phyloP scores from a whole-genome alignment of 2,888 invertebrate genomes.

The Netelia inedita region DNA sequence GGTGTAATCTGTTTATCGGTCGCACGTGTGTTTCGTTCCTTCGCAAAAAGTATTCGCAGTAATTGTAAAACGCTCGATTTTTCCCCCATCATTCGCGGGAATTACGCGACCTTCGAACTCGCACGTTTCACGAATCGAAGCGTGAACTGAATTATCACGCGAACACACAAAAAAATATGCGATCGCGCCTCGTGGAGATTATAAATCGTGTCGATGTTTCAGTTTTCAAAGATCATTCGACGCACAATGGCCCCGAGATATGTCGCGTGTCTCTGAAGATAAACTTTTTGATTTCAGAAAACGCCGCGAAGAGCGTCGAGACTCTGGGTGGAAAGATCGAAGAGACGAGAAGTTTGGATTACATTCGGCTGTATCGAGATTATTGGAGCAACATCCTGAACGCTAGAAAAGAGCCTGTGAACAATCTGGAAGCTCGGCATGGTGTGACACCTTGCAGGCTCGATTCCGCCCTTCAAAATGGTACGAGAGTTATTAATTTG shows the following conservation, averaged over 20 bases:
- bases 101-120: constrained; percentile 20
- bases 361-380: constrained; percentile 60
- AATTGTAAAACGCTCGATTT: constrained; percentile 15
- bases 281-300: constrained; percentile 68
- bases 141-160: not conserved
- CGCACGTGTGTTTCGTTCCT: constrained; percentile 36
- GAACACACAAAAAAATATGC: not conserved
- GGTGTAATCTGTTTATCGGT: not conserved
- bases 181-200: too few relatives aligned
- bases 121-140: not conserved
- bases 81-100: constrained; percentile 35
- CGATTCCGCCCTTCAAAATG: constrained; percentile 78
- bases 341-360: constrained; percentile 54
- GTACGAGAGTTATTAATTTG: constrained; percentile 66
- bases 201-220: too few relatives aligned
- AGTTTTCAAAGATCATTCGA: too few relatives aligned
- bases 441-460: constrained; percentile 75
- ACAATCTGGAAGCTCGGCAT: constrained; percentile 75
- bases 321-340: constrained; percentile 59
- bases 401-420: constrained; percentile 52
- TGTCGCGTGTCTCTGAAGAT: not conserved
- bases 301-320: constrained; percentile 61
- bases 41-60: constrained; percentile 16
- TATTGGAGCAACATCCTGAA: constrained; percentile 64
- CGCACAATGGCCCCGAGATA: not conserved